These are phyloP conservation scores for Pyxicephalus adspersus DNA, from an alignment of 2,113 vertebrate species.

Conservation along the genomic window DNA sequence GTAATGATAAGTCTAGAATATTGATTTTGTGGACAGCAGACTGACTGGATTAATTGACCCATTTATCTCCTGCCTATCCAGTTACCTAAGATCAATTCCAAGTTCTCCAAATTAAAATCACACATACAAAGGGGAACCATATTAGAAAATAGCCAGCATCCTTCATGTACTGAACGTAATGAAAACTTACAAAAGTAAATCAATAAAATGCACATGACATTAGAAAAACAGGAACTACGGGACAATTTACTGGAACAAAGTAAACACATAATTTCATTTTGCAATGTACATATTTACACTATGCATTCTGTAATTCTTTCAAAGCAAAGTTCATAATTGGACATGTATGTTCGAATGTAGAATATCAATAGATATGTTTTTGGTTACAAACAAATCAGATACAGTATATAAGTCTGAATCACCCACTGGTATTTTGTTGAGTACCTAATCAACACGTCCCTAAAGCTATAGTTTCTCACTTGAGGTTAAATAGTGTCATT, in stretches of 20 bases:
- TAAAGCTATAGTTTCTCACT: too few species aligned
- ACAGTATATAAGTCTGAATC: too few species aligned
- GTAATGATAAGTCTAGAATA: slow-evolving; percentile 36
- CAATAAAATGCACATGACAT: neutral
- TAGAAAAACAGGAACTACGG: neutral
- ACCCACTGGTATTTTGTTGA: too few species aligned
- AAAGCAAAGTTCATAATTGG: too few species aligned
- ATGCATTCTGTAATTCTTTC: too few species aligned
- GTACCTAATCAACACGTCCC: too few species aligned
- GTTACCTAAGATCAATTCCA: slow-evolving; percentile 31
- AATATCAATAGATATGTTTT: too few species aligned
- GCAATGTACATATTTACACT: too few species aligned
- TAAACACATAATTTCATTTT: too few species aligned
- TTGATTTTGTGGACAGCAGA: slow-evolving; percentile 38
- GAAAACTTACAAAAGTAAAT: neutral
- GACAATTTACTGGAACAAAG: neutral
- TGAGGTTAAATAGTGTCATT: too few species aligned
- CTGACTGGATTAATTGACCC: slow-evolving; percentile 40
- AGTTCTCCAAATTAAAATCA: slow-evolving; percentile 18
- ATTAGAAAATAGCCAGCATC: slow-evolving; percentile 15
- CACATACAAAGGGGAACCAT: slow-evolving; percentile 1
- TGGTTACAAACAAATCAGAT: too few species aligned
- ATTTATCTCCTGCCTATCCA: slow-evolving; percentile 36
- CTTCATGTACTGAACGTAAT: slow-evolving; percentile 8
- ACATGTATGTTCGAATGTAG: too few species aligned